Evolutionary conservation across 2,113 vertebrate species (phyloP).

Genomic region (Todiramphus chloris): DNA sequence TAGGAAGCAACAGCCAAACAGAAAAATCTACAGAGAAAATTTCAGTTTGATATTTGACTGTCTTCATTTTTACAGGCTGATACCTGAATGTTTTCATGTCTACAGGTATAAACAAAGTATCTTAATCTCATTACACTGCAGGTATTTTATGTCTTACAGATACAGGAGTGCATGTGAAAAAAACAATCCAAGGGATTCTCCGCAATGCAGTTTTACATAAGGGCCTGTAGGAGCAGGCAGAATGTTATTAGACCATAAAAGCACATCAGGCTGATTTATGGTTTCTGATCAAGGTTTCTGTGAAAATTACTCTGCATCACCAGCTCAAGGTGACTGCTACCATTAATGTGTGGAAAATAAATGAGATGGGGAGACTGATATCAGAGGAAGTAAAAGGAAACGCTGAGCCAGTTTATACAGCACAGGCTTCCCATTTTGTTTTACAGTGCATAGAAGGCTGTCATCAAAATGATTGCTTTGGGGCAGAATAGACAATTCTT

Average conservation of each 20-base stretch:
- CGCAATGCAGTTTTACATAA: conserved; percentile 82
- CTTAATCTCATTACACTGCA: background rate
- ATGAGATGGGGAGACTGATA: conserved; percentile 78
- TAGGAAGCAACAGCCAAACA: background rate
- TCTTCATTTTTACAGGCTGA: background rate
- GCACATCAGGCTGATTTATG: conserved; percentile 87
- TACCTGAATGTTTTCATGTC: background rate
- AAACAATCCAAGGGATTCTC: conserved; percentile 58
- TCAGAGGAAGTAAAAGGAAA: conserved; percentile 75
- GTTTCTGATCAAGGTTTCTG: conserved; percentile 88
- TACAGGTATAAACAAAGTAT: background rate
- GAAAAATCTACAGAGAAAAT: background rate
- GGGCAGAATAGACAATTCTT: conserved; percentile 81
- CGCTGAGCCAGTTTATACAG: conserved; percentile 73
- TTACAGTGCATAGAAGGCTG: conserved; percentile 79
- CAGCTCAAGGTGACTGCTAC: conserved; percentile 87
- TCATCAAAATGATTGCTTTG: conserved; percentile 81
- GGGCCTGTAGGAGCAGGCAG: conserved; percentile 79
- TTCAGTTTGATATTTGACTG: background rate
- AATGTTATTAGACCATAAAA: conserved; percentile 87
- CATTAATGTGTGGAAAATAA: conserved; percentile 85
- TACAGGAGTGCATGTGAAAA: background rate
- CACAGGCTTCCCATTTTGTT: conserved; percentile 78
- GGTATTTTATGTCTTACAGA: conserved; percentile 21
- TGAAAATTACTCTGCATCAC: conserved; percentile 86